These are phyloP conservation scores for Trissonchulus latispiculum DNA, from an alignment of 2,888 invertebrate genomes.

Conservation along the genomic window DNA sequence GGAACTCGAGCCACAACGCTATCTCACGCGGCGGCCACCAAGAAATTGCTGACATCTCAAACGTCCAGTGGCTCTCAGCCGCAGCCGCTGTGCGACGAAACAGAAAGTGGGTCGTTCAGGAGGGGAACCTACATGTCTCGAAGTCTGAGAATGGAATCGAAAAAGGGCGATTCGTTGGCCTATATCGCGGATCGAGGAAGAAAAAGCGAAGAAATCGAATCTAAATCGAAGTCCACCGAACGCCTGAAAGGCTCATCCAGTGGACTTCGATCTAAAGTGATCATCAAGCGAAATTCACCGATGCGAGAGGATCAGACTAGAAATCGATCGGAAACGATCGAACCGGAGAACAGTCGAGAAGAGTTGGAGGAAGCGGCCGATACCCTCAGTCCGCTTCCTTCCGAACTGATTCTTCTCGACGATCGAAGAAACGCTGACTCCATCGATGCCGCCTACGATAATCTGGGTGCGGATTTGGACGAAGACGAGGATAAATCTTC, in stretches of 20 bases:
- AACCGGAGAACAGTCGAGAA: conserved; percentile 30
- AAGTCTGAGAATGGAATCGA: conserved; percentile 29
- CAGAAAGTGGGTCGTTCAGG: conserved; percentile 23
- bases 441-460: not conserved
- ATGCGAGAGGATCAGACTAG: not conserved
- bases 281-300: not conserved
- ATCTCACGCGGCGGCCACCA: conserved; percentile 34
- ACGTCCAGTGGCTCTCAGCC: not conserved
- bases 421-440: not conserved
- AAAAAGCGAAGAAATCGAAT: not conserved
- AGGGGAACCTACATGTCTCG: conserved; percentile 29
- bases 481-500: not conserved
- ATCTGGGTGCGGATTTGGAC: not conserved
- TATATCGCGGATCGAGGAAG: conserved; percentile 36
- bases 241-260: not conserved
- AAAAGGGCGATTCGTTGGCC: conserved; percentile 33
- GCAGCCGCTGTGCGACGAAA: not conserved
- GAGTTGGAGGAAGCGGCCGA: conserved; percentile 36
- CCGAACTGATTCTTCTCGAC: conserved; percentile 23
- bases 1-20: conserved; percentile 23
- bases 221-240: not conserved
- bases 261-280: not conserved
- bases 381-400: conserved; percentile 33
- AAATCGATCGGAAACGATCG: not conserved
- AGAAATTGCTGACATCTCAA: conserved; percentile 38